Conservation (phyloP, 2,888 invertebrate genomes). For the Sinelater perroti region DNA sequence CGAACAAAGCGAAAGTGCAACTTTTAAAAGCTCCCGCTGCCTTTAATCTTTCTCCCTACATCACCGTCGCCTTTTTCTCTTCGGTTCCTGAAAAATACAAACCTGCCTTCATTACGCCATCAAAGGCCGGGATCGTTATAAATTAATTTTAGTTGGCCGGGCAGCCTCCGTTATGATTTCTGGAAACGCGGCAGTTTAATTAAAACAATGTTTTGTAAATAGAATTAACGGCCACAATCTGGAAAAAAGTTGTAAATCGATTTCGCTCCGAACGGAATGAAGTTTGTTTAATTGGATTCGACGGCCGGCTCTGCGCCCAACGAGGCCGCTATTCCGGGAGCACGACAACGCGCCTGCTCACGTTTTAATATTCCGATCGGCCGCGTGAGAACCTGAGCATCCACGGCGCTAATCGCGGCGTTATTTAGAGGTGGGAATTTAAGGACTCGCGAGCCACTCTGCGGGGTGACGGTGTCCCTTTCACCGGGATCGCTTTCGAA, state of each 20-base stretch:
- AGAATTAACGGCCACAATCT: conserved; percentile 22
- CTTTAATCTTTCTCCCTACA: background rate
- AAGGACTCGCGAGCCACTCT: background rate
- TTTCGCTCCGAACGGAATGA: conserved; percentile 15
- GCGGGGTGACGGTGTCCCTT: background rate
- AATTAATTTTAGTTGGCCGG: too few relatives aligned
- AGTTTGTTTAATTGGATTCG: conserved; percentile 20
- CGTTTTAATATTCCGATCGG: too few relatives aligned
- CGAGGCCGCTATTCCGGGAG: conserved; percentile 10
- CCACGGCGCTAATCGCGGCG: background rate
- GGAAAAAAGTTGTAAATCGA: conserved; percentile 28
- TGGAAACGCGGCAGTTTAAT: too few relatives aligned
- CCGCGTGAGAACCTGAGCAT: too few relatives aligned
- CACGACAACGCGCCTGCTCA: too few relatives aligned
- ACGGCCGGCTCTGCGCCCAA: conserved; percentile 14
- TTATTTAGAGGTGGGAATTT: background rate
- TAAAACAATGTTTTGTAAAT: conserved; percentile 9
- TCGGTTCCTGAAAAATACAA: too few relatives aligned
- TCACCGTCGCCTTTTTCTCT: too few relatives aligned
- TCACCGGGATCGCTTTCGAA: background rate
- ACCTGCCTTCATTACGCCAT: too few relatives aligned
- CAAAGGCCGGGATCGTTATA: too few relatives aligned
- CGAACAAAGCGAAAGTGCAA: conserved; percentile 8
- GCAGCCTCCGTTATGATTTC: too few relatives aligned
- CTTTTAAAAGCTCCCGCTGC: conserved; percentile 6